Base-by-base conservation (phyloP, 2,113 vertebrate genomes). In the Nematolebias whitei region DNA sequence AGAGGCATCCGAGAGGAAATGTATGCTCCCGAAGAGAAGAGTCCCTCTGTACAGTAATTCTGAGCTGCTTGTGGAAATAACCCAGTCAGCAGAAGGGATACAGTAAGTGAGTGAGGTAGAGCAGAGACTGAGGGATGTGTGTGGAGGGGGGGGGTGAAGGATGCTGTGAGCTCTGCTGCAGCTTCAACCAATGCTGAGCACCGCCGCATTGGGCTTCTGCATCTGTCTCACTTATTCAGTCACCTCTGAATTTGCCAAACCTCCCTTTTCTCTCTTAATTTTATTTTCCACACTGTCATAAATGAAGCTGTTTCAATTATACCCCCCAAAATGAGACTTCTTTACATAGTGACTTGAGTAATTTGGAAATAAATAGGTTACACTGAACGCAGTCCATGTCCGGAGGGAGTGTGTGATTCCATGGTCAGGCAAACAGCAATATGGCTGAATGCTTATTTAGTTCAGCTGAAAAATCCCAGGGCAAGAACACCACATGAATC, bases 101-200 rank as follows among this genome's bases (percentile, higher is more conserved):
- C 63, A 79, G 77, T 44, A 55, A 73, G 86, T 62, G 76, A 81
- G 79, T 20, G 63, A 82, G 82, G 60, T 50, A 76, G 83, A 85
- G 83, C 45, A 57, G 66, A 82, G 75, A 66, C 53, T 41, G 38
- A 71, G 76, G 44, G 82, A 82, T 35, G 32, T 35, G 32, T 5
- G 32, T 35, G 40, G 16, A 12, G 58, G 58, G 71, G 69, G 67
- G 68, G 68, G 78, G 45, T 84, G 78, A 86, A 85, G 82, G 91
- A 90, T 87, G 84, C 87, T 87, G 75, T 24, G 88, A 89, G 87
- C 86, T 92, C 88, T 92, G 92, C 92, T 90, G 93, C 92, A 91
- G 92, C 77, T 72, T 73, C 64, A 80, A 55, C 87, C 75, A 85
- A 77, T 79, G 52, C 74, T 85, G 68, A 87, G 82, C 80, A 64